phyloP scores from a whole-genome alignment of 2,113 vertebrate species.

The Carettochelys insculpta region DNA sequence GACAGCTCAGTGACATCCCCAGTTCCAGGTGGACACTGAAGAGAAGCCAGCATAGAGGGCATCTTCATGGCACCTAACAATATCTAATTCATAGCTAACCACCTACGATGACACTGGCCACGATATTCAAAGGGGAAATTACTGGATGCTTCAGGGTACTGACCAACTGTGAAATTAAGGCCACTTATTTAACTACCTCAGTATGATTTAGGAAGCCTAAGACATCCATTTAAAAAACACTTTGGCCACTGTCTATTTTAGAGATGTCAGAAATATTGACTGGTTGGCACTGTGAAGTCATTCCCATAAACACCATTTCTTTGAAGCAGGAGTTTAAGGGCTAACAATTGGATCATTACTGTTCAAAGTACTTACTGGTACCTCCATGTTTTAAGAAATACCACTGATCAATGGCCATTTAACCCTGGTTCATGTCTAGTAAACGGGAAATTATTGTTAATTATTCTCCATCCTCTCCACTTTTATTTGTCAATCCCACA shows the following conservation, averaged over 20 bases:
- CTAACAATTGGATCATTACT: neutral
- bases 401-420: neutral
- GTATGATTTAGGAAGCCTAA: neutral
- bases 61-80: too few species aligned
- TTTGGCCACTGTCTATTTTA: neutral
- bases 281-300: neutral
- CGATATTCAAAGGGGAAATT: neutral
- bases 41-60: rapidly evolving
- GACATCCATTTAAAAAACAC: neutral
- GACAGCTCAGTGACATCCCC: too few species aligned
- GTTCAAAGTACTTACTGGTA: neutral
- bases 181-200: neutral
- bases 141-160: neutral
- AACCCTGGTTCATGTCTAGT: neutral
- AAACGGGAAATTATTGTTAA: neutral
- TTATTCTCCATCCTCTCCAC: neutral
- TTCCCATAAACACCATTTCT: neutral
- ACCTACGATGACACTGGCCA: neutral
- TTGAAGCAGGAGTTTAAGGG: neutral
- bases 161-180: conserved; percentile 22
- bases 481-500: neutral
- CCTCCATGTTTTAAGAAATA: neutral
- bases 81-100: too few species aligned
- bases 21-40: too few species aligned
- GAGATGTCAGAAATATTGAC: neutral